Evolutionary conservation across 2,888 invertebrate species (phyloP), one percentile per base, ranked within the genome.

Genomic region (Eudasyphora cyanicolor): DNA sequence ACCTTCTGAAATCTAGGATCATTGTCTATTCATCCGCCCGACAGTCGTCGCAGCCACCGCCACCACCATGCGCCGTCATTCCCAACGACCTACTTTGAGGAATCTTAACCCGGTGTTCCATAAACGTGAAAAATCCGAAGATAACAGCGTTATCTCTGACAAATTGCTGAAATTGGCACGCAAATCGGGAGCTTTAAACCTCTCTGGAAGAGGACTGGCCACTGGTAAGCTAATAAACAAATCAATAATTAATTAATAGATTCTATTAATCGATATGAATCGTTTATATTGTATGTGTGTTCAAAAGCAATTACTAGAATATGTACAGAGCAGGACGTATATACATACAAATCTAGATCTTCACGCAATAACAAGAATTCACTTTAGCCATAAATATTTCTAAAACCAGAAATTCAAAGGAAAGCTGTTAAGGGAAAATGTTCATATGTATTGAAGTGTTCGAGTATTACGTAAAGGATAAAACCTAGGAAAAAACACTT

Each of bases 161-260:
- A 94, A 94, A 70, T 92, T 97, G 87, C 94, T 98, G 78, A 96
- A 97, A 92, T 94, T 95, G 86, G 97, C 97, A 3, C 94, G 97
- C 88, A 95, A 95, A 89, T 95, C 95, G 85, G 98, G 98, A 21
- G 94, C 95, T 86, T 93, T 98, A 54, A 96, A 96, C 93, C 93
- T 98, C 87, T 94, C 96, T 78, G 95, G 95, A 86, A 94, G 94
- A 89, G 96, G 95, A 87, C 92, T 97, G 86, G 94, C 94, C 67
- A 93, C 94, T 92, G 96, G 98, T 96, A 92, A 87, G 89, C 87
- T 49, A 5, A 24, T 1, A 67, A 64, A 51, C 45, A 7, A 21
- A 38, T 21, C 4, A 67, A 67, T 67, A 2, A 2, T 35, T 35
- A 35, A 35, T 35, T 35, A 35, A 7, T 35, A 10, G 35, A 14